These are phyloP conservation scores for Xiphophorus maculatus DNA, from an alignment of 2,113 vertebrate genomes.

Conservation along the genomic window DNA sequence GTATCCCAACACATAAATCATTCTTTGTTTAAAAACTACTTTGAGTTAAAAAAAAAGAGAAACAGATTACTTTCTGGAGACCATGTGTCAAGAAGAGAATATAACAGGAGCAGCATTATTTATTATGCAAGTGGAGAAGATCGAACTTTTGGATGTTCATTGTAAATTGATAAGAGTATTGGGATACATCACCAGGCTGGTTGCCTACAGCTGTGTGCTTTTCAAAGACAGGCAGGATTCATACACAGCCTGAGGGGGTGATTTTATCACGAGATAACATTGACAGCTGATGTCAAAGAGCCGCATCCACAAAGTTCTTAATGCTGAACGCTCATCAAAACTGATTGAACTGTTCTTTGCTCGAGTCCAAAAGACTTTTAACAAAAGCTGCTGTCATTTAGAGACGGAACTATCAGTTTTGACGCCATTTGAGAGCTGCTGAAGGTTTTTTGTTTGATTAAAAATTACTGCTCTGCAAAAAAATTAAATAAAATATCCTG, in stretches of 20 bases:
- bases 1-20: not conserved
- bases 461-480: slow-evolving; percentile 15
- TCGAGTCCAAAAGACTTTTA: slow-evolving; percentile 54
- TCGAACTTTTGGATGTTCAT: slow-evolving; percentile 17
- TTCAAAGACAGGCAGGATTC: slow-evolving; percentile 54
- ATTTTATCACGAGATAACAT: slow-evolving; percentile 52
- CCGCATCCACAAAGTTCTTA: slow-evolving; percentile 30
- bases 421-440: slow-evolving; percentile 2
- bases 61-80: not conserved
- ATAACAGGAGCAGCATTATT: not conserved
- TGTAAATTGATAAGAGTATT: slow-evolving; percentile 40
- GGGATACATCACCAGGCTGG: slow-evolving; percentile 35
- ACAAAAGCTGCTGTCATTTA: slow-evolving; percentile 51
- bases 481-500: not conserved
- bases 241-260: slow-evolving; percentile 45
- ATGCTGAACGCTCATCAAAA: slow-evolving; percentile 43
- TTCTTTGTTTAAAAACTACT: not conserved
- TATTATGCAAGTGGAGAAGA: slow-evolving; percentile 3
- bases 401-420: slow-evolving; percentile 10
- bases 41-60: not conserved
- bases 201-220: slow-evolving; percentile 27
- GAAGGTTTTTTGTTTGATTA: slow-evolving; percentile 26
- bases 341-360: slow-evolving; percentile 45
- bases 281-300: slow-evolving; percentile 61
- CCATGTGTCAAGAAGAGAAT: slow-evolving; percentile 6